These are phyloP conservation scores for Zootermopsis nevadensis DNA, from an alignment of 2,888 invertebrate species.

Conservation along the genomic window DNA sequence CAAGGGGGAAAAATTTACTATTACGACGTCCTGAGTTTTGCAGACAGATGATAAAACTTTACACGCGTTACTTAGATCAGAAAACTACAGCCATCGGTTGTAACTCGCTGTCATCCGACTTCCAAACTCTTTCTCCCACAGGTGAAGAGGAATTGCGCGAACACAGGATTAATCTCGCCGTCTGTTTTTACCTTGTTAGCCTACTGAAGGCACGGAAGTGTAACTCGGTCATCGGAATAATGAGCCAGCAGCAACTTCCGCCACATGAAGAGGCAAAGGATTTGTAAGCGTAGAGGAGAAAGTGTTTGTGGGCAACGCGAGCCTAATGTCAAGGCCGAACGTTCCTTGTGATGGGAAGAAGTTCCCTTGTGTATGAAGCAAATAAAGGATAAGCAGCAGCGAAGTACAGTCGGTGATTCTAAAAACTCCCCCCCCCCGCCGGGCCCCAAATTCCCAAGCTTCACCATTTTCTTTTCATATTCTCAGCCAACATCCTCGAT, in stretches of 20 bases:
- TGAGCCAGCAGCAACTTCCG: background rate
- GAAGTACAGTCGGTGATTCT: background rate
- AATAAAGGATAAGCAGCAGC: background rate
- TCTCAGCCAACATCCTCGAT: too few relatives aligned
- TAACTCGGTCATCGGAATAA: background rate
- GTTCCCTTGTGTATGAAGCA: background rate
- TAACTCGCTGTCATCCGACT: too few relatives aligned
- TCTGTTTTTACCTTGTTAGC: background rate
- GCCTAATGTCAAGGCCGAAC: slow-evolving; percentile 3
- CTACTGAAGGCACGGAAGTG: background rate
- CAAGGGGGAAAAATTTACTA: too few relatives aligned
- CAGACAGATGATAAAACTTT: too few relatives aligned
- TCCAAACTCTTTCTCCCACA: too few relatives aligned
- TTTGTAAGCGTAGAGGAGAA: background rate
- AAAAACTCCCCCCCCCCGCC: background rate
- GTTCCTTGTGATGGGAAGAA: background rate
- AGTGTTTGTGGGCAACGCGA: background rate
- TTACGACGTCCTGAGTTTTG: too few relatives aligned
- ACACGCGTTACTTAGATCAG: too few relatives aligned
- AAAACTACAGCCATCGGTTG: too few relatives aligned
- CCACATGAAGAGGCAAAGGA: background rate
- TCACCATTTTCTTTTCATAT: too few relatives aligned
- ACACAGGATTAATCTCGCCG: too few relatives aligned
- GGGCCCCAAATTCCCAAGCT: too few relatives aligned
- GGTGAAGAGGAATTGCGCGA: too few relatives aligned